These are phyloP conservation scores for Andrena chrysosceles DNA, from an alignment of 2,888 invertebrate genomes.

Conservation along the genomic window DNA sequence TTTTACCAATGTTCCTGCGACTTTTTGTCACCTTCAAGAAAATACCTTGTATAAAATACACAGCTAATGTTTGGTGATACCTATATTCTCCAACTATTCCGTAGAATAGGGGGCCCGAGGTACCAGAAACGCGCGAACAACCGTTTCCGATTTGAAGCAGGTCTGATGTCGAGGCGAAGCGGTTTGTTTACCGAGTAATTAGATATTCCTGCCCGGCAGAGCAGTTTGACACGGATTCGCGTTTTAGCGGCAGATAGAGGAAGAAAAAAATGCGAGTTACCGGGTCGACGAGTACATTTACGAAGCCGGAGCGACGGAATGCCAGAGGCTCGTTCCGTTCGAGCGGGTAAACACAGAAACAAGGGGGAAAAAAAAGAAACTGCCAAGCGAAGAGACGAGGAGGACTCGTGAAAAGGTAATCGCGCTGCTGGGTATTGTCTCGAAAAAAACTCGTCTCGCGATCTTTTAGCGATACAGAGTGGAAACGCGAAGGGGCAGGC, in stretches of 20 bases:
- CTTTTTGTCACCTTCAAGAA: too few species aligned
- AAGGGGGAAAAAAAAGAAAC: not conserved
- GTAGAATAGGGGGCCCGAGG: too few species aligned
- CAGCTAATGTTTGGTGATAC: too few species aligned
- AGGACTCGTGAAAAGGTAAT: slow-evolving; percentile 10
- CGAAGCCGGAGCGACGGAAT: slow-evolving; percentile 18
- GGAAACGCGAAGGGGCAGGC: not conserved
- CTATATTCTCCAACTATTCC: too few species aligned
- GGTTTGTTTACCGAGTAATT: slow-evolving; percentile 48
- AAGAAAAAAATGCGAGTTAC: slow-evolving; percentile 8
- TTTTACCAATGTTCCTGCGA: too few species aligned
- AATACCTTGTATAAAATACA: too few species aligned
- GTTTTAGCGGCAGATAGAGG: not conserved
- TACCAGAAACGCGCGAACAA: not conserved
- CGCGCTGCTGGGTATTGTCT: slow-evolving; percentile 3
- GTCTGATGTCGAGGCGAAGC: slow-evolving; percentile 19
- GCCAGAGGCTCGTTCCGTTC: slow-evolving; percentile 33
- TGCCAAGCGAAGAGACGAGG: not conserved
- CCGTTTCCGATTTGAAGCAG: slow-evolving; percentile 5
- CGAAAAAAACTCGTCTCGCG: slow-evolving; percentile 37
- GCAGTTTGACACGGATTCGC: slow-evolving; percentile 54
- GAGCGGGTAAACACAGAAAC: slow-evolving; percentile 35
- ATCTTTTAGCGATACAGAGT: slow-evolving; percentile 19
- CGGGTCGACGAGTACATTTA: slow-evolving; percentile 26
- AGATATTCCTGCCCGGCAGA: slow-evolving; percentile 38